Evolutionary conservation across 1,140 invertebrate genomes (phyloP), one percentile per base, ranked within the genome.

Genomic region (Zaprionus inermis): DNA sequence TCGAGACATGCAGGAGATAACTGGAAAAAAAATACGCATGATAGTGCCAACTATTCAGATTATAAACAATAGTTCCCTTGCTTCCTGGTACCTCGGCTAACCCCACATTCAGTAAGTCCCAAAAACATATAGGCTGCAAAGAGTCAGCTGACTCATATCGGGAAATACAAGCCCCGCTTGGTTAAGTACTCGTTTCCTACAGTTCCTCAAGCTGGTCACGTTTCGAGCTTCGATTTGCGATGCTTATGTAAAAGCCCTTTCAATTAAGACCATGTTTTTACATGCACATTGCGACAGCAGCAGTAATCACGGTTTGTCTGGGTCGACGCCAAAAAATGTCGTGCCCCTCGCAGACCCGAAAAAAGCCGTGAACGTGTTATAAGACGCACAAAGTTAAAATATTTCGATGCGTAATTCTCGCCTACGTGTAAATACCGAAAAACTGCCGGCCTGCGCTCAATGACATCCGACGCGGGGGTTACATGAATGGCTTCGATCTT

Each of bases 311-410:
- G 49, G 57, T 55, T 75, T 61, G 57, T 65, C 34, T 32, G 32
- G 57, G 34, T 70, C 58, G 32, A 57, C 20, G 34, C 32, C 60
- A 46, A 14, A 56, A 65, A 46, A 46, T 72, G 68, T 82, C 79
- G 79, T 81, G 79, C 65, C 70, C 22, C 67, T 72, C 34, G n/a
- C n/a, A n/a, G 36, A 11, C 22, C 36, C 36, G 22, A 32, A 65
- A 57, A 70, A 59, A 58, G 9, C 57, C 52, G 28, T 54, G 77
- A 84, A 83, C 80, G 80, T 83, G 81, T 83, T 76, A 61, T 52
- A 76, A 65, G 72, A 64, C 58, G 76, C 61, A 58, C 30, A 28
- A 55, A 34, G 34, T 44, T 38, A n/a, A 49, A 70, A 61, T 75
- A 78, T 63, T 75, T 75, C 51, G 38, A 58, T 71, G 72, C 72